Evolutionary conservation across 2,113 vertebrate species (phyloP).

Genomic region (Pluvianellus socialis): DNA sequence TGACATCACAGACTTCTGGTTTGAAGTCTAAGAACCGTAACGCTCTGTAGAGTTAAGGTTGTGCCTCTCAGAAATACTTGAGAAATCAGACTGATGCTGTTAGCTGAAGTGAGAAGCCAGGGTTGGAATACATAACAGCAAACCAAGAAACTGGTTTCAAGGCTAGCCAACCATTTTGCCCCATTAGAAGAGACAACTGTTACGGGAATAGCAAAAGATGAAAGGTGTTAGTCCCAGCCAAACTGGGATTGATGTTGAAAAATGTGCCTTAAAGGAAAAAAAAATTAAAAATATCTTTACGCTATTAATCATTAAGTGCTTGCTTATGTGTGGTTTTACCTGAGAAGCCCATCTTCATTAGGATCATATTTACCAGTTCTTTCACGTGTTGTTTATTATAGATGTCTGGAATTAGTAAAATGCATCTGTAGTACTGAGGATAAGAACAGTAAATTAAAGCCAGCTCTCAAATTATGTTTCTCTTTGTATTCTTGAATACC

Average conservation of each 20-base stretch:
- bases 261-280: background rate
- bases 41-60: background rate
- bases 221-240: background rate
- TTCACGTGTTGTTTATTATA: constrained; percentile 96
- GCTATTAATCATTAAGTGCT: background rate
- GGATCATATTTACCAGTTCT: constrained; percentile 92
- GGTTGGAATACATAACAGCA: background rate
- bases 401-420: constrained; percentile 94
- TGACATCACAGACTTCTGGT: background rate
- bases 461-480: background rate
- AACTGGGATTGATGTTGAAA: background rate
- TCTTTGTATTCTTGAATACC: background rate
- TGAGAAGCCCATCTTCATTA: constrained; percentile 96
- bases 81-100: background rate
- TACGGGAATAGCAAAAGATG: background rate
- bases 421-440: constrained; percentile 94
- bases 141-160: background rate
- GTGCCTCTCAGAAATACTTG: background rate
- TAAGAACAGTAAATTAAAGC: constrained; percentile 23
- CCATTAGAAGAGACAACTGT: background rate
- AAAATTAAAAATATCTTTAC: background rate
- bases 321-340: constrained; percentile 73
- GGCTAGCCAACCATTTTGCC: background rate
- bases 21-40: background rate
- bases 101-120: background rate